Evolutionary conservation across 1,140 invertebrate genomes (phyloP).

Genomic region (Agrilus planipennis): DNA sequence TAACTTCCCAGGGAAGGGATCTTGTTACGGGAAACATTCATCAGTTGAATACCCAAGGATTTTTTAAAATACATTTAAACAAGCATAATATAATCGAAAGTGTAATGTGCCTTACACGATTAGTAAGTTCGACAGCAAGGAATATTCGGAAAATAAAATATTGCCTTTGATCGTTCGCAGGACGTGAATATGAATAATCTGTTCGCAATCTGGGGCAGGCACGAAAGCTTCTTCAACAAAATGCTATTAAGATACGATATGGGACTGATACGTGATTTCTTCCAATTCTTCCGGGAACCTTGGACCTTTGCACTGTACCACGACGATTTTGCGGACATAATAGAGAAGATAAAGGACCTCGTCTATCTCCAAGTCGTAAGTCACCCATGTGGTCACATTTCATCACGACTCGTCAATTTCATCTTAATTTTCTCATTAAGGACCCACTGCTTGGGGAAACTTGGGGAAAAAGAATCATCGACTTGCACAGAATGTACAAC

Average conservation of each 20-base stretch:
- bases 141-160: too few species aligned
- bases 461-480: too few species aligned
- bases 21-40: conserved; percentile 34
- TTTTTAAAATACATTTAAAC: conserved; percentile 48
- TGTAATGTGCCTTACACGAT: conserved; percentile 44
- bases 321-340: conserved; percentile 40
- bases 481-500: too few species aligned
- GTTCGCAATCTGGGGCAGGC: conserved; percentile 45
- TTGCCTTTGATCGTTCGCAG: conserved; percentile 26
- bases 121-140: too few species aligned
- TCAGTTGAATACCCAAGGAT: conserved; percentile 29
- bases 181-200: conserved; percentile 39
- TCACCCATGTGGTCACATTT: too few species aligned
- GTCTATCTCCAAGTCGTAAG: too few species aligned
- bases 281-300: conserved; percentile 45
- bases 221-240: conserved; percentile 49
- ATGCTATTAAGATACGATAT: conserved; percentile 40
- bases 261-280: conserved; percentile 43
- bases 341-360: too few species aligned
- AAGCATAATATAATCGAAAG: conserved; percentile 39
- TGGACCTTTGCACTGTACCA: conserved; percentile 49
- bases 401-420: too few species aligned
- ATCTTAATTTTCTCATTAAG: too few species aligned
- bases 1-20: conserved; percentile 34
- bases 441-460: too few species aligned